Evolutionary conservation across 1,140 invertebrate genomes (phyloP).

Genomic region (Lepidurus apus): DNA sequence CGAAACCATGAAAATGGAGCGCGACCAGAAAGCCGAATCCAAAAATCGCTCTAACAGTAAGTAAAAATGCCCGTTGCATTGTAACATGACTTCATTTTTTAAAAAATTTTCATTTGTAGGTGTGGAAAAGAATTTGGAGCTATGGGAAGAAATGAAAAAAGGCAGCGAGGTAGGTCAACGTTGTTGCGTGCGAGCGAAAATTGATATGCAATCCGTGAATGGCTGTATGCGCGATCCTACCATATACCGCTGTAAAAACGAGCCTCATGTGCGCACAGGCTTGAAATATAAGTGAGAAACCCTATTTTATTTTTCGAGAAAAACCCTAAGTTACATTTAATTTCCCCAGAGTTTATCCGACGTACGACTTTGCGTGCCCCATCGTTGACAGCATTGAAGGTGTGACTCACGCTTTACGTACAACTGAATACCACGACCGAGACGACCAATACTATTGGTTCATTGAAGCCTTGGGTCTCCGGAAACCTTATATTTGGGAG

Average conservation of each 20-base stretch:
- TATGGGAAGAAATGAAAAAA: conserved; percentile 95
- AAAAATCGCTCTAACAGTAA: conserved; percentile 78
- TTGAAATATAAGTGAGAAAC: conserved; percentile 84
- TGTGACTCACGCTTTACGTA: conserved; percentile 94
- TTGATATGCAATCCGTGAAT: conserved; percentile 93
- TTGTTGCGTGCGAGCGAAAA: conserved; percentile 93
- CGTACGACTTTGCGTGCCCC: conserved; percentile 99
- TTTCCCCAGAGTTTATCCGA: conserved; percentile 86
- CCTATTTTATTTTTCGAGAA: not conserved
- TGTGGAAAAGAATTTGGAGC: conserved; percentile 73
- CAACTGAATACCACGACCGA: conserved; percentile 97
- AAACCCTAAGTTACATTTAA: conserved; percentile 32
- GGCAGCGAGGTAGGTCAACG: conserved; percentile 71
- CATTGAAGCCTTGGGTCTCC: conserved; percentile 73
- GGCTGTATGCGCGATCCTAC: conserved; percentile 98
- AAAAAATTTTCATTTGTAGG: conserved; percentile 49
- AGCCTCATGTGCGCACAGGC: conserved; percentile 86
- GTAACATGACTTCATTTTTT: not conserved
- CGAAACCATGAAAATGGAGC: conserved; percentile 88
- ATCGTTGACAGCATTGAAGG: conserved; percentile 96
- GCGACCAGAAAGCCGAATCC: conserved; percentile 83
- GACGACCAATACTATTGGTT: conserved; percentile 98
- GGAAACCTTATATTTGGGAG: conserved; percentile 91
- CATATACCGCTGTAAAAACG: conserved; percentile 96
- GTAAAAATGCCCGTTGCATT: conserved; percentile 37